These are phyloP conservation scores for Gasteruption jaculator DNA, from an alignment of 2,888 invertebrate genomes.

Conservation along the genomic window DNA sequence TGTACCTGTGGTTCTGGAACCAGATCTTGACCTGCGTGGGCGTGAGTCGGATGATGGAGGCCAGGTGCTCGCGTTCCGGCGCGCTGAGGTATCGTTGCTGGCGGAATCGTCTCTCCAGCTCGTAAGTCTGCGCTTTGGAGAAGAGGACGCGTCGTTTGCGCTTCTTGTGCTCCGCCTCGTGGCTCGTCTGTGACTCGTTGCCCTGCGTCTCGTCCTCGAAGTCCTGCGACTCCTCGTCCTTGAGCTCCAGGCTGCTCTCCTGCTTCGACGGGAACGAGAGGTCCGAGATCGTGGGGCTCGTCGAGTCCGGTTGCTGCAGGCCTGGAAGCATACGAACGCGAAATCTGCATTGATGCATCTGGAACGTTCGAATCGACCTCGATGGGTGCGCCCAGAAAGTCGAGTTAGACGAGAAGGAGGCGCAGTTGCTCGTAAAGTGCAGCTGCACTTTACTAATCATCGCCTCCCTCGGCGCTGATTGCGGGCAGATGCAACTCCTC, in stretches of 20 bases:
- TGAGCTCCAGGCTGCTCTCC: constrained; percentile 43
- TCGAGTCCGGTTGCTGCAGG: constrained; percentile 77
- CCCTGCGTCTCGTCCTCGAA: constrained; percentile 52
- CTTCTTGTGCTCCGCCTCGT: constrained; percentile 65
- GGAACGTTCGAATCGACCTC: constrained; percentile 10
- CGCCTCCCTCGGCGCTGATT: constrained; percentile 28
- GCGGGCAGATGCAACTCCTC: constrained; percentile 27
- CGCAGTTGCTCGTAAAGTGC: constrained; percentile 17
- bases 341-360: constrained; percentile 33
- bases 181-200: constrained; percentile 19
- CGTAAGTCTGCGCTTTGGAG: constrained; percentile 96
- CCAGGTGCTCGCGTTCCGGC: constrained; percentile 94
- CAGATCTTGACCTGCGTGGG: constrained; percentile 99
- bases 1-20: constrained; percentile 98
- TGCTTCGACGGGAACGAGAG: constrained; percentile 53
- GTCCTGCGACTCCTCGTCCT: constrained; percentile 48
- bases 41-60: constrained; percentile 88
- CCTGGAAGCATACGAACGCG: constrained; percentile 49
- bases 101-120: constrained; percentile 88
- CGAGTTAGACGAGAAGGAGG: constrained; percentile 14
- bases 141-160: constrained; percentile 94
- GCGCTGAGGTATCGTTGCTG: constrained; percentile 97
- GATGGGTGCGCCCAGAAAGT: constrained; percentile 16
- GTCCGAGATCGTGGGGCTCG: constrained; percentile 78
- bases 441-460: constrained; percentile 26